phyloP scores from a whole-genome alignment of 2,888 invertebrate genomes.

The Polietes domitor region DNA sequence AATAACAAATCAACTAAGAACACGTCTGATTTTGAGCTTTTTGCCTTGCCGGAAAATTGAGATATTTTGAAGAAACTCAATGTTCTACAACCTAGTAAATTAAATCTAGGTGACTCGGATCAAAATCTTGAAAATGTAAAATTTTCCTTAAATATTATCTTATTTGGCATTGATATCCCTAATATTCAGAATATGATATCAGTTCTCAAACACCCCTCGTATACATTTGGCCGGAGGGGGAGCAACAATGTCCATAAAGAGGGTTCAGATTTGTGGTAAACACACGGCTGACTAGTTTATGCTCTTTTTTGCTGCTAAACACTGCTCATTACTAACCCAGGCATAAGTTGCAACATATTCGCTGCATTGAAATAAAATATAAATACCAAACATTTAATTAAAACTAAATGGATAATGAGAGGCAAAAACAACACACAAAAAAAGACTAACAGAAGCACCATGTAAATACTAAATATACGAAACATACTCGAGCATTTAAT shows the following conservation, averaged over 20 bases:
- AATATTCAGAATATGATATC: no score
- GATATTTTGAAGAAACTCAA: no score
- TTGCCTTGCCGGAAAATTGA: no score
- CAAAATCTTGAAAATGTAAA: no score
- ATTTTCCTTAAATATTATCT: no score
- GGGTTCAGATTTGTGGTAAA: constrained; percentile 28
- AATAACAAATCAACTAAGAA: no score
- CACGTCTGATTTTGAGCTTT: no score
- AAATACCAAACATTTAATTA: constrained; percentile 28
- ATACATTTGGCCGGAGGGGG: neutral
- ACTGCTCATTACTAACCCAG: neutral
- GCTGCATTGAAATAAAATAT: constrained; percentile 13
- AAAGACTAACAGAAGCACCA: neutral
- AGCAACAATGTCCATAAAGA: constrained; percentile 12
- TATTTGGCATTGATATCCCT: no score
- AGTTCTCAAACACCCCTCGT: neutral
- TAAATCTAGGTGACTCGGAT: no score
- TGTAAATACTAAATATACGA: constrained; percentile 3
- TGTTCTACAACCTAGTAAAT: no score
- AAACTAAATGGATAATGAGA: constrained; percentile 18
- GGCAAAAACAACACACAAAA: neutral
- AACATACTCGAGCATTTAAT: constrained; percentile 3
- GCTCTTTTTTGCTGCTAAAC: neutral
- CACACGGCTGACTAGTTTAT: neutral
- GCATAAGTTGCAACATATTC: constrained; percentile 21